A percentile compares a stretch with the other conserved stretches of the same genome.
phyloP scores from a whole-genome alignment of 2,797 vertebrate genomes.

The Varecia variegata region DNA sequence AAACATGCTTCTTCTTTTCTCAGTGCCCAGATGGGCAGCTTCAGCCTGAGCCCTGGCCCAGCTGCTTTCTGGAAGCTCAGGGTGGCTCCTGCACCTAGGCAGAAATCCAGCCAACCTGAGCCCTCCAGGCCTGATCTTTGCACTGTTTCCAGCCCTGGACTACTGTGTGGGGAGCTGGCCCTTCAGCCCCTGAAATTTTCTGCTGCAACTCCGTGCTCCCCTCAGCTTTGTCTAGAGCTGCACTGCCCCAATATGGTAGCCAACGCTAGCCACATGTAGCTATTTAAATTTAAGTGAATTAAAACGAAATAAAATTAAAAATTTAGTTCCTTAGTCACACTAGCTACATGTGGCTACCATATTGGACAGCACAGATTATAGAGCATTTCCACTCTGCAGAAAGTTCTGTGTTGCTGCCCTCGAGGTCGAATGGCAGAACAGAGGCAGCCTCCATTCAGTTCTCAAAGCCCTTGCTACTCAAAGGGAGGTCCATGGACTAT shows the following conservation, averaged over 20 bases:
- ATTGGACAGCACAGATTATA: not conserved
- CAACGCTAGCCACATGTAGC: not conserved
- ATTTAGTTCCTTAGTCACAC: not conserved
- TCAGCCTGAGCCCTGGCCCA: not conserved
- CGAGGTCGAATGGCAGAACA: not conserved
- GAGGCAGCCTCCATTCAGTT: not conserved
- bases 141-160: not conserved
- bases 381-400: not conserved
- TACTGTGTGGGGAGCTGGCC: not conserved
- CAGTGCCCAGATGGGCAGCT: not conserved
- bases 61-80: not conserved
- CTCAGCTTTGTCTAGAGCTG: not conserved
- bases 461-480: not conserved
- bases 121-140: not conserved
- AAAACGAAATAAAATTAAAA: not conserved
- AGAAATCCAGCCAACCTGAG: not conserved
- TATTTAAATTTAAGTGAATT: not conserved
- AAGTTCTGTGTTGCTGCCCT: not conserved
- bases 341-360: not conserved
- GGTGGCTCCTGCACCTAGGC: not conserved
- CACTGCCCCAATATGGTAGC: not conserved
- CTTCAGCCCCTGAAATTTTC: not conserved
- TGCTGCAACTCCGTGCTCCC: not conserved
- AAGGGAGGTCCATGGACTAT: fast-evolving
- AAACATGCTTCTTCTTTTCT: not conserved